A percentile compares a stretch with the other conserved stretches of the same genome.
These are phyloP conservation scores for Zenarchopterus dispar DNA, from an alignment of 2,797 vertebrate species.

Conservation along the genomic window DNA sequence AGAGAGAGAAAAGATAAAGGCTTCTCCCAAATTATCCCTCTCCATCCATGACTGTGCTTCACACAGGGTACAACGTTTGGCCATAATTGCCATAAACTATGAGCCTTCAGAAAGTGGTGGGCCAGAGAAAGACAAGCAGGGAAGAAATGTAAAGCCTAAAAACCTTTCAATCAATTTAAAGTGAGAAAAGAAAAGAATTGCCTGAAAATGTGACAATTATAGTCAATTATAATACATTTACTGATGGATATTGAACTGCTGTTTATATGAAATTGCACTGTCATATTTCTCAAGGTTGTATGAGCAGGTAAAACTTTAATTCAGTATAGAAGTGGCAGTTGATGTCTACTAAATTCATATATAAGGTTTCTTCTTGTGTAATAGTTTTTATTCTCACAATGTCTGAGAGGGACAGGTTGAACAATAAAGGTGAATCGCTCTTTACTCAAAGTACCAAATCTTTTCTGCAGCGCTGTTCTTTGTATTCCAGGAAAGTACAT, in stretches of 20 bases:
- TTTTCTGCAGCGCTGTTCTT: slow-evolving; percentile 47
- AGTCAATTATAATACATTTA: slow-evolving; percentile 8
- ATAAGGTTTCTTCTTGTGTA: slow-evolving; percentile 32
- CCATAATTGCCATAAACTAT: background rate
- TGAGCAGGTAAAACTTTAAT: no score
- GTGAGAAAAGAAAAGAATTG: slow-evolving; percentile 3
- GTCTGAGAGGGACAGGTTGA: slow-evolving; percentile 62
- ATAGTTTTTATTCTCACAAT: slow-evolving; percentile 46
- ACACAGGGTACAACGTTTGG: background rate
- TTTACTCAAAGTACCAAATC: slow-evolving; percentile 53
- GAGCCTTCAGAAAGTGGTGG: background rate
- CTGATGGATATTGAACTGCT: background rate
- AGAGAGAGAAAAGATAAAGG: no score
- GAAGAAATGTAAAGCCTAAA: background rate
- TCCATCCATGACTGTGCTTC: no score
- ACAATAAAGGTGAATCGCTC: slow-evolving; percentile 79
- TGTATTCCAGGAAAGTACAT: slow-evolving; percentile 64
- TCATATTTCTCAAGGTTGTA: no score
- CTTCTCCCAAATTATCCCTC: no score
- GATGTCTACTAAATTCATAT: no score
- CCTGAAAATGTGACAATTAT: slow-evolving; percentile 3
- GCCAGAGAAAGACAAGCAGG: background rate
- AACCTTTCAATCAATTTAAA: background rate
- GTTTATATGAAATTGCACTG: background rate
- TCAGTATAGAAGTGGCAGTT: no score